Base-by-base conservation (phyloP, 2,113 vertebrate genomes). In the Rhabdornis inornatus region DNA sequence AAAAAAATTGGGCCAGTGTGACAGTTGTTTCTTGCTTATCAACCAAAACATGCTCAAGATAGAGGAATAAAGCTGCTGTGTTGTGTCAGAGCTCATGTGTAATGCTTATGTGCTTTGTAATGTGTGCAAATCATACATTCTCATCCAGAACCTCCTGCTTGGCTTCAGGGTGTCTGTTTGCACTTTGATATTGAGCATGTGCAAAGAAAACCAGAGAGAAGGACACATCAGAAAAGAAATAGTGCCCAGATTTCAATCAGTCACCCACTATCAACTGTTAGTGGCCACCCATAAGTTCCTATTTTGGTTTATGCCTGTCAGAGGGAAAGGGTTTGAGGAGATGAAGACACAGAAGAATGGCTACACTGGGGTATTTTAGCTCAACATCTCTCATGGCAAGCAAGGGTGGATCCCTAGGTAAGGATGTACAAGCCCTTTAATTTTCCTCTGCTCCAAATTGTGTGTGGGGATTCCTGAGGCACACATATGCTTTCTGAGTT, bases 311-410 rank as follows among this genome's bases (percentile, higher is more conserved):
- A 1, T 19, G 10, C 7, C 13, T 2, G 1, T 47, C 49, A 56
- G 71, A 87, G 30, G 21, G 69, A 56, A 59, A 52, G 61, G 6
- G 19, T 71, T 75, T n/a, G 63, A 56, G 35, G 18, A 55, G 42
- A 11, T 57, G 45, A 60, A 53, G 37, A 27, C 21, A 10, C 7
- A 28, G 11, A 6, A 30, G 22, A 75, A 31, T 82, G 33, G 7
- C 21, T 31, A 1, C 15, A 3, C 6, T 20, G 33, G 3, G 6
- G 0, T 5, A 7, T 56, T 90, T 78, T 47, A 81, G 8, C 21
- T 82, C 56, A 27, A 0, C 31, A 5, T 33, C 24, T 60, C 71
- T 75, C 35, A 9, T 17, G 33, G 27, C 39, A 82, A 45, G 25
- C 33, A 50, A 59, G 30, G 6, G n/a, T 74, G 45, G 13, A 17